These are phyloP conservation scores for Solenopsis invicta DNA, from an alignment of 1,140 invertebrate genomes.

Conservation along the genomic window DNA sequence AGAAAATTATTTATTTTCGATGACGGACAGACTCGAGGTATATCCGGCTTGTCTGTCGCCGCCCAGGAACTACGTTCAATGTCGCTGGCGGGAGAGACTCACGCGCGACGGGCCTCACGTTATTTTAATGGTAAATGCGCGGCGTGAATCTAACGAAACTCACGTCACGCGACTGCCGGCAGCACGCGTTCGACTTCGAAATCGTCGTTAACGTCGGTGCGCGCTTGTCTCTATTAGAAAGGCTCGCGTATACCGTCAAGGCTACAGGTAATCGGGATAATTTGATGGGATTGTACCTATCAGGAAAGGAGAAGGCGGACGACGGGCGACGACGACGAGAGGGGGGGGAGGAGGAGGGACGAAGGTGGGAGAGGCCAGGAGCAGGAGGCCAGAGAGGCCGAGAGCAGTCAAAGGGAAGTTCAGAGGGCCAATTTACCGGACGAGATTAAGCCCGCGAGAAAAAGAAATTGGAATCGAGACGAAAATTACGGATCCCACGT, in stretches of 20 bases:
- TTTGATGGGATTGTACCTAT: constrained; percentile 81
- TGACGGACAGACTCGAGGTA: not conserved
- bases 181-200: constrained; percentile 61
- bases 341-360: constrained; percentile 34
- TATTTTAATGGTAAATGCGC: constrained; percentile 35
- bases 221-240: constrained; percentile 76
- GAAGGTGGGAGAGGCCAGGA: not conserved
- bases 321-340: constrained; percentile 35
- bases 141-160: constrained; percentile 65
- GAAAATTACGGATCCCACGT: constrained; percentile 76
- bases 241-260: constrained; percentile 79
- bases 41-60: not conserved
- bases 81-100: constrained; percentile 23
- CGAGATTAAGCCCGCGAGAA: constrained; percentile 78
- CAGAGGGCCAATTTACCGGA: constrained; percentile 77
- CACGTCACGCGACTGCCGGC: constrained; percentile 35
- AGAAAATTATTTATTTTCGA: not conserved
- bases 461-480: constrained; percentile 82
- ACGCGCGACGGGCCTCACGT: not conserved
- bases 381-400: constrained; percentile 47
- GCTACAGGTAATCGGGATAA: constrained; percentile 81
- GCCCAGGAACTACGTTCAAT: not conserved
- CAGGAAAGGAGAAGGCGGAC: constrained; percentile 60
- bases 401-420: constrained; percentile 70
- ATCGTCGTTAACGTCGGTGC: constrained; percentile 74